Conservation (phyloP, 2,113 vertebrate genomes). For the Chionis minor region DNA sequence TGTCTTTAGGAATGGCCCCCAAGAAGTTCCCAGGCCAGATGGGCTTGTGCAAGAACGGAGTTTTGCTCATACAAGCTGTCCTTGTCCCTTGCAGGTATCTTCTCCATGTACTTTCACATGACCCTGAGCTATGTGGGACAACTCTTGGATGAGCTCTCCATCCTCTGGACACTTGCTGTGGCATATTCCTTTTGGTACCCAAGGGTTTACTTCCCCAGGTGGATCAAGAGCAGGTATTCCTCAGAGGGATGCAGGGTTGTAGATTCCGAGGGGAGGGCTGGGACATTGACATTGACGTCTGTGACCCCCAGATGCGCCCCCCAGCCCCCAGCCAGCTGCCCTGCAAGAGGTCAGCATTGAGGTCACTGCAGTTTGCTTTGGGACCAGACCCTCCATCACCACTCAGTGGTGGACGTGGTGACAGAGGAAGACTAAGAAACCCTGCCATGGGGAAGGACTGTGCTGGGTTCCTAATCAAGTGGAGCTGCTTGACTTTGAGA, state of each 20-base stretch:
- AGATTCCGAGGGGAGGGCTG: background rate
- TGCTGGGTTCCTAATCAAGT: background rate
- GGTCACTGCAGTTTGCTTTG: background rate
- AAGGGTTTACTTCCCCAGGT: slow-evolving; percentile 80
- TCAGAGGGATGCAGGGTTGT: background rate
- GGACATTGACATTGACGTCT: rapidly evolving
- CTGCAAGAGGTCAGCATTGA: background rate
- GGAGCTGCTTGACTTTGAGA: background rate
- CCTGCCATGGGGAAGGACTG: background rate
- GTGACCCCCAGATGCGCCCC: background rate
- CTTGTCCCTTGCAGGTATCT: slow-evolving; percentile 75
- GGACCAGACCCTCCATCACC: background rate
- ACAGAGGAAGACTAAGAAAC: background rate
- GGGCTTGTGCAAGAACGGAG: rapidly evolving
- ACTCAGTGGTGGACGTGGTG: background rate
- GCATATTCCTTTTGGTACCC: slow-evolving; percentile 90
- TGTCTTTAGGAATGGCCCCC: background rate
- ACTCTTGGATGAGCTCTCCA: slow-evolving; percentile 92
- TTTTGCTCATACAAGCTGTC: background rate
- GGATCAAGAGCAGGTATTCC: slow-evolving; percentile 84
- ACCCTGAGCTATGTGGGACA: slow-evolving; percentile 94
- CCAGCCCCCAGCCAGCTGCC: background rate
- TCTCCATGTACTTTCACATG: slow-evolving; percentile 94
- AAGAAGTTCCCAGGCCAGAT: background rate
- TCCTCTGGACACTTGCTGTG: slow-evolving; percentile 87